Conservation (phyloP, 2,113 vertebrate genomes). For the Galeopterus variegatus region DNA sequence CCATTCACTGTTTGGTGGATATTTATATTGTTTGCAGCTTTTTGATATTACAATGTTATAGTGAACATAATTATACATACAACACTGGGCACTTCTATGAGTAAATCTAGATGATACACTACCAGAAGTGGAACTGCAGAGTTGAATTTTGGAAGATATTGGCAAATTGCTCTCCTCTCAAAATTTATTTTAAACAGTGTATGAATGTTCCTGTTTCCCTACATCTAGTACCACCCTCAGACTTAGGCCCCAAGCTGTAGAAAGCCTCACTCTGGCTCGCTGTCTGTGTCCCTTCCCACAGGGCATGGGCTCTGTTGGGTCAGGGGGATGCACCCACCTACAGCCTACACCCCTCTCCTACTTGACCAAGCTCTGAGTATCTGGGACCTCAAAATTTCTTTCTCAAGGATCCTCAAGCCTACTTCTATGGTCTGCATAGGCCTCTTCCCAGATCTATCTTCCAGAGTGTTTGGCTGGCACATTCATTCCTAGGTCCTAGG, state of each 20-base stretch:
- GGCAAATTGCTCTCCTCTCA: background rate
- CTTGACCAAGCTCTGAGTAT: background rate
- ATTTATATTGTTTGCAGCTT: conserved; percentile 5
- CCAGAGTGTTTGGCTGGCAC: background rate
- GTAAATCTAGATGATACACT: conserved; percentile 38
- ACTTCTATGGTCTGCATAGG: background rate
- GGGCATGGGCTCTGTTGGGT: no score
- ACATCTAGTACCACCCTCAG: background rate
- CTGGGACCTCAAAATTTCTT: background rate
- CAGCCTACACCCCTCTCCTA: background rate
- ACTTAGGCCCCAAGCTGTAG: background rate
- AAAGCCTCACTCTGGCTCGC: background rate
- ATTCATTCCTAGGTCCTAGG: background rate
- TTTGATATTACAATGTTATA: background rate
- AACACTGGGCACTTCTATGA: background rate
- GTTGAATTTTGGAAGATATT: conserved; percentile 27
- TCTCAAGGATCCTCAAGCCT: background rate
- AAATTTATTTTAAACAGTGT: background rate
- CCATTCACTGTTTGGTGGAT: background rate
- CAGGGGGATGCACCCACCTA: background rate
- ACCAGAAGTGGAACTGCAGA: background rate
- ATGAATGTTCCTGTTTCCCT: background rate
- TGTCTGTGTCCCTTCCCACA: background rate
- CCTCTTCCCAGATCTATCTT: background rate
- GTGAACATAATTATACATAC: conserved; percentile 15